Evolutionary conservation across 2,797 vertebrate genomes (phyloP), one percentile per base, ranked within the genome.

Genomic region (Alouatta caraya): DNA sequence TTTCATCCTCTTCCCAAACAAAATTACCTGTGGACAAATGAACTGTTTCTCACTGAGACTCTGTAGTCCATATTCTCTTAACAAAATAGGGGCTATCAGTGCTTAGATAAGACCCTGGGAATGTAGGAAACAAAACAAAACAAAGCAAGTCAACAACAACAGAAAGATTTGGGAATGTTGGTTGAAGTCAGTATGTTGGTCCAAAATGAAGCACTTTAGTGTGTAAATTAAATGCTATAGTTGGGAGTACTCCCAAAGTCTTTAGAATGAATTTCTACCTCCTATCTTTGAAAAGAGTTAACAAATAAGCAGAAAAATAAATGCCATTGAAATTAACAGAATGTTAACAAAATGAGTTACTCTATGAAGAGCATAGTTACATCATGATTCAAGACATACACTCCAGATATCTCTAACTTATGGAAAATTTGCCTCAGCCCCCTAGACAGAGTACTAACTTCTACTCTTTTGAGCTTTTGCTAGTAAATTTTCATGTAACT

Each of bases 1-100:
- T 99, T 98, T 98, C 99, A 99, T 99, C 99, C 99, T 99, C 99
- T 99, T 99, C 99, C 99, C 99, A 99, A 99, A 99, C 98, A 98
- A 98, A 98, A 97, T 96, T 98, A 98, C 98, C 98, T 99, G 98
- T 98, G 98, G 99, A 98, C 98, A 98, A 98, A 92, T 97, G 97
- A 98, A 99, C 99, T 98, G 99, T 98, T 99, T 99, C 99, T 99
- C 99, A 99, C 99, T 99, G 98, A 98, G 98, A 94, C 97, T 96
- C 90, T 97, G 72, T 76, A 97, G 88, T 97, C 97, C 87, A 89
- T 97, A 88, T 95, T 90, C 97, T 98, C 76, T 98, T 98, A 98
- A 98, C 98, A 98, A 98, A 99, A 98, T 96, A 98, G 97, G 94
- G 26, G 75, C 97, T 0, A 28, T 86, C 90, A 87, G 73, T 90